Percentiles rank a stretch among this genome's conserved stretches.
phyloP scores from a whole-genome alignment of 2,888 invertebrate species.

The Nudaria mundana region DNA sequence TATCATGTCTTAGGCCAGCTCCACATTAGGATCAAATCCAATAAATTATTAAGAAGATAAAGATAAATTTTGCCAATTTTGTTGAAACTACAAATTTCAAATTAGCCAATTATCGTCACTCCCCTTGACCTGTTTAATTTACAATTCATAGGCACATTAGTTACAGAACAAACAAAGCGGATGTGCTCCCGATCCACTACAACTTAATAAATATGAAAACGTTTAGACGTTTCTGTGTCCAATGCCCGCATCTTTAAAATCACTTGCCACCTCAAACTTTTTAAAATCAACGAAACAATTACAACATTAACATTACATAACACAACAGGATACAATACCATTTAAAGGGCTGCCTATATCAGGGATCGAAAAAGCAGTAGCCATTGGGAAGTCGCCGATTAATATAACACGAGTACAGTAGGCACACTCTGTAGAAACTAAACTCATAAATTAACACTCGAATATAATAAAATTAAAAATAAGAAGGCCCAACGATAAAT shows the following conservation, averaged over 20 bases:
- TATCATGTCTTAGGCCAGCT: constrained; percentile 68
- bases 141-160: constrained; percentile 79
- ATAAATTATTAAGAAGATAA: constrained; percentile 44
- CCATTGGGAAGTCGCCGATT: constrained; percentile 69
- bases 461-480: constrained; percentile 71
- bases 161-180: constrained; percentile 76
- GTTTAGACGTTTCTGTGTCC: constrained; percentile 61
- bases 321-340: constrained; percentile 54
- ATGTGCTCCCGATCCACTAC: constrained; percentile 76
- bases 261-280: constrained; percentile 58
- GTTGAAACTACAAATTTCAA: constrained; percentile 61
- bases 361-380: constrained; percentile 71
- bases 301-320: constrained; percentile 63
- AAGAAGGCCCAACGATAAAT: constrained; percentile 77
- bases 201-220: constrained; percentile 63
- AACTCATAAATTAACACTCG: constrained; percentile 77
- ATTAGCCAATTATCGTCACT: constrained; percentile 68
- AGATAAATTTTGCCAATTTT: constrained; percentile 48
- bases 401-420: constrained; percentile 50
- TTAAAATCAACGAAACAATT: constrained; percentile 61
- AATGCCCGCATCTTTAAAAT: constrained; percentile 74
- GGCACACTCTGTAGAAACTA: constrained; percentile 63
- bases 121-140: constrained; percentile 76
- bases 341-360: constrained; percentile 53
- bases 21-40: constrained; percentile 46